Evolutionary conservation across 1,140 invertebrate species (phyloP), one percentile per base, ranked within the genome.

Genomic region (Aphelinus certus): DNA sequence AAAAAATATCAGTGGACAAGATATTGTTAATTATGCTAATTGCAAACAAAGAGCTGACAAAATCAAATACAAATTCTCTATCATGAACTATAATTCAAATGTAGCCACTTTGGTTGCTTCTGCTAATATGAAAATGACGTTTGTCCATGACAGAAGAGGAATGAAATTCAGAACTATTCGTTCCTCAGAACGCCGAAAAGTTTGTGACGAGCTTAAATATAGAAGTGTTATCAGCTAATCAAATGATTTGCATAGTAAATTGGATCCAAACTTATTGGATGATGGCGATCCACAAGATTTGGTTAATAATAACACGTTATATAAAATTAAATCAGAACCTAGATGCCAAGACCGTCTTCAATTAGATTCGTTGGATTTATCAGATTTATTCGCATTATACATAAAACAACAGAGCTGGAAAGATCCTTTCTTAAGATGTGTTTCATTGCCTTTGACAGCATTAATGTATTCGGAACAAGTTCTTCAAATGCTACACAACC

Each of bases 241-340:
- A 26, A 26, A 26, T 26, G 4, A 63, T 2, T 46, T 3, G 48
- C 5, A 9, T 10, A 47, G 1, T 9, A 63, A 63, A 2, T 3
- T 46, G 1, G 61, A 63, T 10, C 3, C n/a, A 1, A 46, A 63
- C 7, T 47, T 55, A 3, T 64, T 43, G 4, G 48, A 71, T 65
- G 75, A 79, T 51, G 73, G 75, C 1, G 63, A 79, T 46, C 49
- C 60, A 6, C 72, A 73, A 51, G 58, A 75, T 63, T n/a, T 73
- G 2, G 26, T 57, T 9, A 64, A 9, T 1, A 1, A 55, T 2
- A n/a, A 56, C 3, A 69, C 53, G 42, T 61, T 70, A 3, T 61
- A 71, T 7, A 74, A 79, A 75, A 48, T 73, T 10, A 69, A 1
- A n/a, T 57, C 55, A 46, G 70, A 71, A 56, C 3, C 5, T 4